Conservation (phyloP, 2,888 invertebrate genomes). For the Andricus quercusramuli region DNA sequence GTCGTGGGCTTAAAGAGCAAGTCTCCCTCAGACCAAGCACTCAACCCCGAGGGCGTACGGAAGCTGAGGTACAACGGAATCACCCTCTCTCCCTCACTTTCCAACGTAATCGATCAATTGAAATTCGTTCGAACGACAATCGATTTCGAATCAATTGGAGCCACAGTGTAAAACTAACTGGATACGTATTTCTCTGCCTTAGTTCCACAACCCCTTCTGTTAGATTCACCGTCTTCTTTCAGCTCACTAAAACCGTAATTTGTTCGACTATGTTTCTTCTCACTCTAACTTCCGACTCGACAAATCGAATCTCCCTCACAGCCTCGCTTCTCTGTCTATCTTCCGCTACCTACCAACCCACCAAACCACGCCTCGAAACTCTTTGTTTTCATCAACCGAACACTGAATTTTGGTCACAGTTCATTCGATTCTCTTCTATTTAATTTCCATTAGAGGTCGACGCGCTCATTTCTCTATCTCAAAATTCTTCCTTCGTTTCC, state of each 20-base stretch:
- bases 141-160: conserved; percentile 77
- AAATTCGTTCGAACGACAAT: conserved; percentile 77
- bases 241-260: conserved; percentile 43
- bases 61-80: conserved; percentile 40
- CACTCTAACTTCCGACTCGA: conserved; percentile 48
- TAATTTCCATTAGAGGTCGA: conserved; percentile 64
- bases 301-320: conserved; percentile 40
- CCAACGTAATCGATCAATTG: conserved; percentile 75
- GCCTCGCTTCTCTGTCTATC: conserved; percentile 37
- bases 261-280: conserved; percentile 43
- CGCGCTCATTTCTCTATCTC: conserved; percentile 42
- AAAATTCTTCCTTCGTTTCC: conserved; percentile 39
- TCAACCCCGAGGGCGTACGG: conserved; percentile 45
- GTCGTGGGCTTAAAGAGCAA: conserved; percentile 67
- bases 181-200: conserved; percentile 74
- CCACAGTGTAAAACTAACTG: conserved; percentile 76
- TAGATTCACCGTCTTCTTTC: conserved; percentile 51
- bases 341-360: conserved; percentile 45
- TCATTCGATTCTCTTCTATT: conserved; percentile 71
- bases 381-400: conserved; percentile 71
- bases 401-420: conserved; percentile 73
- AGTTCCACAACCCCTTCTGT: conserved; percentile 55
- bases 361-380: conserved; percentile 52
- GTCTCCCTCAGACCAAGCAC: conserved; percentile 47
- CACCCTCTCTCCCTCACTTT: conserved; percentile 57